These are phyloP conservation scores for Aleiodes testaceus DNA, from an alignment of 2,888 invertebrate species.

Conservation along the genomic window DNA sequence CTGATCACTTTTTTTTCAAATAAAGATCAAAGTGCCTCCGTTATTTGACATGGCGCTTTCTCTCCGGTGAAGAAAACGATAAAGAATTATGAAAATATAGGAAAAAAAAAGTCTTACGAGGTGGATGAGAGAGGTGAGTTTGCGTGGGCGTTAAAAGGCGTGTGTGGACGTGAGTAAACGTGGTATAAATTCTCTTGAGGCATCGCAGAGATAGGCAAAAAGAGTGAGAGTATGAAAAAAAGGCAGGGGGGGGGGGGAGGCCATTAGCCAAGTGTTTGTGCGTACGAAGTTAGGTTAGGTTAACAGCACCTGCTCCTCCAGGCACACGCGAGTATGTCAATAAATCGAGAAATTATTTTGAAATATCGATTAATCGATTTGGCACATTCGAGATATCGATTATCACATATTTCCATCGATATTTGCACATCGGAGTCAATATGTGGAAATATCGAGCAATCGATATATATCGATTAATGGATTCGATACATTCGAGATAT, in stretches of 20 bases:
- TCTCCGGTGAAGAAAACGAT: not conserved
- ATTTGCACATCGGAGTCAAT: too few relatives aligned
- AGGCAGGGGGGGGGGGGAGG: conserved; percentile 15
- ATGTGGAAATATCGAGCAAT: too few relatives aligned
- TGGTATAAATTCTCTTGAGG: conserved; percentile 34
- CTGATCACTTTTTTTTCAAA: conserved; percentile 24
- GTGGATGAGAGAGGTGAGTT: not conserved
- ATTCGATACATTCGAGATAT: too few relatives aligned
- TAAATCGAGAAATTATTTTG: too few relatives aligned
- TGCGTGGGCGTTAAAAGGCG: conserved; percentile 33
- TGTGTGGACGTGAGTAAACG: conserved; percentile 39
- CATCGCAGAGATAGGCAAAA: conserved; percentile 9
- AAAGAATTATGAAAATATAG: not conserved
- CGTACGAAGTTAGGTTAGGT: conserved; percentile 34
- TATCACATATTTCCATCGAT: too few relatives aligned
- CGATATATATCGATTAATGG: too few relatives aligned
- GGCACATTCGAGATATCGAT: too few relatives aligned
- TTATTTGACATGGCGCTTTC: conserved; percentile 40
- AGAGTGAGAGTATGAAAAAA: conserved; percentile 1
- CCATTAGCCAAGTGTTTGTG: conserved; percentile 36
- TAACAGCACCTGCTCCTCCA: too few relatives aligned
- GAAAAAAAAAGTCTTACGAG: not conserved
- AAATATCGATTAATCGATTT: too few relatives aligned
- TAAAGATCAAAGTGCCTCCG: conserved; percentile 41
- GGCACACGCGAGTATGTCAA: too few relatives aligned